phyloP scores from a whole-genome alignment of 2,113 vertebrate genomes.

The Nannobrachium achirus region DNA sequence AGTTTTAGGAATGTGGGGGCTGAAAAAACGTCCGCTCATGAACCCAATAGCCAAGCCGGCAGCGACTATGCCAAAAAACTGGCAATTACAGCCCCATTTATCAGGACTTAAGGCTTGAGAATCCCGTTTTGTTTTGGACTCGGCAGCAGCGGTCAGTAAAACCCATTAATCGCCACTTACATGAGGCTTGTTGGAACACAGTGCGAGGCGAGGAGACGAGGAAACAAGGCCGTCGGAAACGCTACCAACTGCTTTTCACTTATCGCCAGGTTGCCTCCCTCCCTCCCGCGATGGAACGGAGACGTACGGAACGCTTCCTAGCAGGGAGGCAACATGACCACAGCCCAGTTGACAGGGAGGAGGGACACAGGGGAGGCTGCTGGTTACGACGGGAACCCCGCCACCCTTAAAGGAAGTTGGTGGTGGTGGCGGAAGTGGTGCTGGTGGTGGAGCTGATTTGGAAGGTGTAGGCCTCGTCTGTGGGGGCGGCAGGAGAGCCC shows the following conservation, averaged over 20 bases:
- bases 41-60: no score
- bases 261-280: neutral
- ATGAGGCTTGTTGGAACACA: neutral
- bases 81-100: no score
- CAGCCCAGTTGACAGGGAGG: neutral
- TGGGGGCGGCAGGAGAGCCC: neutral
- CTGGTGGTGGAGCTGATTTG: slow-evolving; percentile 35
- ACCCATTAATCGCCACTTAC: neutral
- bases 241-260: neutral
- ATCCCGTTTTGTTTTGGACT: no score
- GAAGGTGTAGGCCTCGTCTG: slow-evolving; percentile 37
- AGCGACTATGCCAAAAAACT: no score
- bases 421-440: slow-evolving; percentile 33
- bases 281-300: neutral
- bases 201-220: slow-evolving; percentile 8
- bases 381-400: neutral
- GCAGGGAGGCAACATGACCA: neutral
- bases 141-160: neutral
- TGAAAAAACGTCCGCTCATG: no score
- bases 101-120: no score
- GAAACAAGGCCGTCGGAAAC: neutral
- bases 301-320: neutral
- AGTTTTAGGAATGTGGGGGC: no score
- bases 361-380: no score
- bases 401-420: slow-evolving; percentile 65